Conservation (phyloP, 2,888 invertebrate species). For the Dorcus parallelipipedus region DNA sequence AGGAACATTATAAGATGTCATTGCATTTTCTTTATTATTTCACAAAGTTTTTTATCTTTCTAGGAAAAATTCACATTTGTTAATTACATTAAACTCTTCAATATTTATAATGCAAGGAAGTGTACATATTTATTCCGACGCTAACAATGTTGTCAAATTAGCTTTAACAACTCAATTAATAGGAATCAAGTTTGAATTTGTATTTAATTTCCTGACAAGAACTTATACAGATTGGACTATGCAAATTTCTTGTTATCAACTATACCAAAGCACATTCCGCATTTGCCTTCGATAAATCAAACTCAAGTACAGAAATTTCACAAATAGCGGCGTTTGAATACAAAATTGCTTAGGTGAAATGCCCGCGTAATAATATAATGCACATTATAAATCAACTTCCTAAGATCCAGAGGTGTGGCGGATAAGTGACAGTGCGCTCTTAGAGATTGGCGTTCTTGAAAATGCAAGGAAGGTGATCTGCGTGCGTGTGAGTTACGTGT, state of each 20-base stretch:
- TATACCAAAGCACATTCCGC: constrained; percentile 1
- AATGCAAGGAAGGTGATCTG: not conserved
- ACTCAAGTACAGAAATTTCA: constrained; percentile 30
- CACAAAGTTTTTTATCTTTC: too few relatives aligned
- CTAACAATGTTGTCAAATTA: too few relatives aligned
- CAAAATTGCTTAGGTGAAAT: constrained; percentile 30
- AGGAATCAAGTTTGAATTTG: too few relatives aligned
- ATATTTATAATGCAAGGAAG: too few relatives aligned
- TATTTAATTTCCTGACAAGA: too few relatives aligned
- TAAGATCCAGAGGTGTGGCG: constrained; percentile 9
- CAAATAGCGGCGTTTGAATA: constrained; percentile 35
- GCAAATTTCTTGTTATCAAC: not conserved
- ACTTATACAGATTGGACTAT: not conserved
- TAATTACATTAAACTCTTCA: too few relatives aligned
- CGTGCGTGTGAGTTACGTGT: not conserved
- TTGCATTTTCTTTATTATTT: too few relatives aligned
- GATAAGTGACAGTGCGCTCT: not conserved
- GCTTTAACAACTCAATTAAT: too few relatives aligned
- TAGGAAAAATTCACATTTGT: too few relatives aligned
- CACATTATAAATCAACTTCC: constrained; percentile 35
- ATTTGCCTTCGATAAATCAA: constrained; percentile 27
- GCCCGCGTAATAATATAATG: constrained; percentile 35
- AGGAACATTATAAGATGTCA: constrained; percentile 10
- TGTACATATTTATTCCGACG: too few relatives aligned
- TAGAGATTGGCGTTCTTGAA: not conserved